Base-by-base conservation (phyloP, 2,888 invertebrate genomes). In the Deilephila porcellus region DNA sequence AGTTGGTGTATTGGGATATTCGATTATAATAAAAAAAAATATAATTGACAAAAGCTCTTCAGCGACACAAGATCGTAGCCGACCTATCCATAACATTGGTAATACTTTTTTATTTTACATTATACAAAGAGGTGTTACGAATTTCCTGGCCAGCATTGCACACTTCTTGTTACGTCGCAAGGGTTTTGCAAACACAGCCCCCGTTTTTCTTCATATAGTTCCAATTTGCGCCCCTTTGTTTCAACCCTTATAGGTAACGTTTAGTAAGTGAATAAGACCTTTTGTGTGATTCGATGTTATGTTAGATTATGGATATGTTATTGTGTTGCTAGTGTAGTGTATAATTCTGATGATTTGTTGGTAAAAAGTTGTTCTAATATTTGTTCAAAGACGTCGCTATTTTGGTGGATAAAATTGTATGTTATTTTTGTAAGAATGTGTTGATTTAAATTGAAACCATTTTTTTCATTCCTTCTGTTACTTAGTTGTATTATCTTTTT, bases 161-260 rank as follows among this genome's bases (percentile, higher is more conserved):
- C 74, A 71, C 73, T 76, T 80, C 86, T 90, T 90, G 90, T 91
- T 90, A 91, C 84, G 80, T 77, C 70, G 79, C 76, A 81, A 88
- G 90, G 84, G 86, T 80, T 84, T 80, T 77, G 83, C 88, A 88
- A 88, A 89, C 87, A 88, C 77, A 80, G 82, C 82, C 79, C 79
- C 84, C 84, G 89, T 90, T 88, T 91, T 91, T 87, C 87, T 86
- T 82, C 83, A 81, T 83, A 82, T 84, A 83, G 86, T 80, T 85
- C 86, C 88, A 88, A 90, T 90, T 91, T 85, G 83, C 80, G 83
- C 74, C 86, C 86, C 85, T 86, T 90, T 89, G 89, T 87, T 83
- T 81, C 81, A 81, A 78, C 81, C 81, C 84, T 56, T 62, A 71
- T 71, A 32, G 71, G 52, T 74, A 63, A 56, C 63, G 73, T 73